Evolutionary conservation across 2,797 vertebrate genomes (phyloP), one percentile per base, ranked within the genome.

Genomic region (Sciurus vulgaris): DNA sequence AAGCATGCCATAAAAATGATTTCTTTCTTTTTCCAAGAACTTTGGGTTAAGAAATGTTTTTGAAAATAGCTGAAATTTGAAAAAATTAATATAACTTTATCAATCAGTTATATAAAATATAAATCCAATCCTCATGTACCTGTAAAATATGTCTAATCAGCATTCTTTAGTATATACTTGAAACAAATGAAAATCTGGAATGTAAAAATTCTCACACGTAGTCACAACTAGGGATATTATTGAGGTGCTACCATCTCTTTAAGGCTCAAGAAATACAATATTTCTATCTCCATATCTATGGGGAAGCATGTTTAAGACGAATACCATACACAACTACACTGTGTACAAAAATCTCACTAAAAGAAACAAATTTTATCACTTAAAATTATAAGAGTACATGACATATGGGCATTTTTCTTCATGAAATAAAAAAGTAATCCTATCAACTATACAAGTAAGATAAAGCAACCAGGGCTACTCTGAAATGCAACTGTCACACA

Each of bases 201-300:
- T 30, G 24, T 83, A 86, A 94, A 94, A 94, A 63, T 89, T 70
- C 11, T 79, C 30, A 85, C 33, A 59, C 26, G 35, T 49, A 84
- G 13, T 78, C 30, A 59, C 67, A 59, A 17, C 4, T 22, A 83
- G 38, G 44, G 26, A 30, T 70, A 63, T 2, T 51, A 56, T 5
- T 49, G 24, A 81, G 33, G 5, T 35, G 63, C 18, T 70, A 49
- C 13, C 14, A 74, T 35, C 14, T 85, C 38, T 74, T 86, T 72
- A 63, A 81, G 14, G 49, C 65, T 79, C 82, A 77, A 77, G 20
- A 82, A 70, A 51, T 82, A 59, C 30, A 44, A 61, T 61, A 61
- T 61, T 26, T 61, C 8, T 61, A 11, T 61, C 59, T 61, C 22
- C 10, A 26, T 61, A 47, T 35, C n/a, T 70, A 44, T 44, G 35